Conservation (phyloP, 2,113 vertebrate genomes). For the Astatoreochromis straeleni region DNA sequence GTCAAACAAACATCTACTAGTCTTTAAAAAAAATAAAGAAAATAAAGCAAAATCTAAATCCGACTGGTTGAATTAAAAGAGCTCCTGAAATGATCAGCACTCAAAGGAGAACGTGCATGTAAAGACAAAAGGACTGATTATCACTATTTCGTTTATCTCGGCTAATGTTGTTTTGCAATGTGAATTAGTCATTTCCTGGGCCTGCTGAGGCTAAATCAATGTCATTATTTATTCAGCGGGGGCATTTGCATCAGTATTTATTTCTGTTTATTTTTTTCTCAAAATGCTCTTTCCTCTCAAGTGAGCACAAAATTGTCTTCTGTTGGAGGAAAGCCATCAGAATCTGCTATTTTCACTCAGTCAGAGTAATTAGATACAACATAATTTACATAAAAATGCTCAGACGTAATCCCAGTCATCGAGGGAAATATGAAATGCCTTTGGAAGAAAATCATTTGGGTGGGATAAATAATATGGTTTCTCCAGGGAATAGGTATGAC, state of each 20-base stretch:
- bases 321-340: background rate
- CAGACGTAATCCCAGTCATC: background rate
- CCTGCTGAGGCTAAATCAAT: background rate
- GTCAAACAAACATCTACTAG: background rate
- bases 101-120: background rate
- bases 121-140: background rate
- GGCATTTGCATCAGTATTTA: background rate
- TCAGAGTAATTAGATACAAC: background rate
- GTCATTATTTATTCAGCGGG: conserved; percentile 14
- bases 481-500: background rate
- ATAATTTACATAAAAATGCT: conserved; percentile 1
- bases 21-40: background rate
- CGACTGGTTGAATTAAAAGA: background rate
- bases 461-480: background rate
- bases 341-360: background rate
- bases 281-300: conserved; percentile 3
- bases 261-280: background rate
- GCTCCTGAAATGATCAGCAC: background rate
- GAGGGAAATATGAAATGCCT: background rate
- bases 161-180: background rate
- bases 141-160: background rate
- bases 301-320: background rate
- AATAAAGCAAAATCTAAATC: background rate
- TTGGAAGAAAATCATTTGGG: background rate
- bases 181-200: conserved; percentile 1